A percentile compares a stretch with the other conserved stretches of the same genome.
These are phyloP conservation scores for Plebejus melissa DNA, from an alignment of 2,888 invertebrate species.

Conservation along the genomic window DNA sequence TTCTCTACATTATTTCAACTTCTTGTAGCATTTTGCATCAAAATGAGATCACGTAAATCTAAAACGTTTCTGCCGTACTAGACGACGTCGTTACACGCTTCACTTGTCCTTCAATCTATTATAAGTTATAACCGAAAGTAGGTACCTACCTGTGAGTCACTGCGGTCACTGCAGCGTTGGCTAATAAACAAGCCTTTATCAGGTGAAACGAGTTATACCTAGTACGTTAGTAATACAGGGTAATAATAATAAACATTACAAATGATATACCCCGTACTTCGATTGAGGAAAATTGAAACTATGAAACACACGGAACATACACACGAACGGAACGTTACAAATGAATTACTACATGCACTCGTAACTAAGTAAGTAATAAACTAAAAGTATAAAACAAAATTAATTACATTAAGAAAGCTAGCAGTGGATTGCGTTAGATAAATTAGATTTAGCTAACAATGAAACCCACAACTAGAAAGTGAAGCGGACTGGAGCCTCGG, in stretches of 20 bases:
- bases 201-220: background rate
- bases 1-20: background rate
- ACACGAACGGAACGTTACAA: background rate
- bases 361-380: constrained; percentile 24
- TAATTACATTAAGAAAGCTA: constrained; percentile 38
- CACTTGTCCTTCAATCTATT: constrained; percentile 56
- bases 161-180: constrained; percentile 48
- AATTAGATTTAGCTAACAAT: constrained; percentile 67
- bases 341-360: constrained; percentile 1
- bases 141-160: constrained; percentile 51
- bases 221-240: background rate
- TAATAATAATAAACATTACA: background rate
- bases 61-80: constrained; percentile 1
- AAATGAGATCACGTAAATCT: constrained; percentile 23
- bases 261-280: background rate
- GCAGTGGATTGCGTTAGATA: constrained; percentile 62
- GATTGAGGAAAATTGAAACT: background rate
- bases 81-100: constrained; percentile 53
- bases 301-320: background rate
- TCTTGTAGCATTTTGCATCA: constrained; percentile 14
- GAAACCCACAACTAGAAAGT: constrained; percentile 68
- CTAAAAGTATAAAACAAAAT: constrained; percentile 23
- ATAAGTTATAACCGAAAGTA: constrained; percentile 47
- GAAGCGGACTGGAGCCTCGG: constrained; percentile 59
- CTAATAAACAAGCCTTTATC: constrained; percentile 29